Percentiles rank a stretch among this genome's conserved stretches.
phyloP scores from a whole-genome alignment of 2,888 invertebrate species.

The Ophion ellenae region DNA sequence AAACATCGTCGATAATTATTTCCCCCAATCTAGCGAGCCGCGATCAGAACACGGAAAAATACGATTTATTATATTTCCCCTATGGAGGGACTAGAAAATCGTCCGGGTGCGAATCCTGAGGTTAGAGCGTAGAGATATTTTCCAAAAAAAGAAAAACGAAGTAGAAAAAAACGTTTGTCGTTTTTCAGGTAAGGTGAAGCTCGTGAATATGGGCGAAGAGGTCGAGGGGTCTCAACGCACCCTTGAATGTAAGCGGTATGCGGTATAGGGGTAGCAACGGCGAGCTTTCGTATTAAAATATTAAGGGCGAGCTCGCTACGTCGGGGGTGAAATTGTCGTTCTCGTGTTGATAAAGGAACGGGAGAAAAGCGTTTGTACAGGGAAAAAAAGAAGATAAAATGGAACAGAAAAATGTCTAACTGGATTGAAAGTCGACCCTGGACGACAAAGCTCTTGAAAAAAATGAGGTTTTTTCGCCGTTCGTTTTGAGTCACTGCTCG shows the following conservation, averaged over 20 bases:
- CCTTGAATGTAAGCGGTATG: slow-evolving; percentile 44
- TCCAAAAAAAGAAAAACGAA: not conserved
- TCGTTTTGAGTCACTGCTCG: slow-evolving; percentile 28
- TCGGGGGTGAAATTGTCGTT: slow-evolving; percentile 30
- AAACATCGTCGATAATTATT: no score
- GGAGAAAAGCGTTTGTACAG: slow-evolving; percentile 18
- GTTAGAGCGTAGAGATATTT: slow-evolving; percentile 7
- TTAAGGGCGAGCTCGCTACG: slow-evolving; percentile 52
- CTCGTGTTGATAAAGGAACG: slow-evolving; percentile 10
- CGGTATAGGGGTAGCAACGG: slow-evolving; percentile 3
- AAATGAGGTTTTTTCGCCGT: slow-evolving; percentile 38
- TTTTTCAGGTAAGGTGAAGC: not conserved
- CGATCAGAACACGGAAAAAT: no score
- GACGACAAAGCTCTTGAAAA: slow-evolving; percentile 13
- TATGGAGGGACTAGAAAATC: no score
- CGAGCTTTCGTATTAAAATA: slow-evolving; percentile 60
- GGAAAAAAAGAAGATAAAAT: not conserved
- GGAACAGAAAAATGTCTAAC: slow-evolving; percentile 16
- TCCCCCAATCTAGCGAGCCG: no score
- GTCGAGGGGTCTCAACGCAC: slow-evolving; percentile 53
- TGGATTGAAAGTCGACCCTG: slow-evolving; percentile 10
- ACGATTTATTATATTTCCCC: no score
- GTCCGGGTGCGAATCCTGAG: no score
- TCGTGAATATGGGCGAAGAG: slow-evolving; percentile 28
- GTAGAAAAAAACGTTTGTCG: not conserved